These are phyloP conservation scores for Cydia pomonella DNA, from an alignment of 1,140 invertebrate species.

Conservation along the genomic window DNA sequence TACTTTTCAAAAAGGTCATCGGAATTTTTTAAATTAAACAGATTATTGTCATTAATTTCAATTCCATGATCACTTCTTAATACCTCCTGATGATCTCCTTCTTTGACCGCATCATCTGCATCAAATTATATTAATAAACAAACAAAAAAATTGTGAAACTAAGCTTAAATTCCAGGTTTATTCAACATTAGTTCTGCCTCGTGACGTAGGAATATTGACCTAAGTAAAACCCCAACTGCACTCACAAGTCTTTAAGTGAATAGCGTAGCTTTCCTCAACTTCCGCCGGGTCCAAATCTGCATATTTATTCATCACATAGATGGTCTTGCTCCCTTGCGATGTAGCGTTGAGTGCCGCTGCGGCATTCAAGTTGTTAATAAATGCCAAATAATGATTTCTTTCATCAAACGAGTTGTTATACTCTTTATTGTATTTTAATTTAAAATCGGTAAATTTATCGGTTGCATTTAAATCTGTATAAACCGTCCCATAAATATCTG, in stretches of 20 bases:
- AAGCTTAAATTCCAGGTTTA: not conserved
- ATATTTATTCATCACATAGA: conserved; percentile 58
- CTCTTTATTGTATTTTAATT: conserved; percentile 55
- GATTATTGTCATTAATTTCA: conserved; percentile 40
- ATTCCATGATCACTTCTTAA: conserved; percentile 37
- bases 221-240: conserved; percentile 20
- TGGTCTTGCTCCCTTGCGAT: conserved; percentile 42
- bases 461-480: conserved; percentile 44
- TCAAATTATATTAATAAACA: conserved; percentile 11
- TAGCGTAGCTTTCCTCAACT: conserved; percentile 49
- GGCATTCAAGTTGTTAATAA: conserved; percentile 57
- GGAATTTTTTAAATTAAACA: conserved; percentile 53
- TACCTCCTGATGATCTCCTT: conserved; percentile 36
- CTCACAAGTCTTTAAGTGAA: conserved; percentile 54
- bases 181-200: not conserved
- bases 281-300: conserved; percentile 52
- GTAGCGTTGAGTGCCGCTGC: conserved; percentile 49
- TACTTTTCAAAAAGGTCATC: conserved; percentile 47
- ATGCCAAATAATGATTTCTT: conserved; percentile 46
- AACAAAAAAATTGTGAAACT: not conserved
- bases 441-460: conserved; percentile 52
- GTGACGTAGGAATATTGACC: too few relatives aligned
- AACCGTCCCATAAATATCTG: conserved; percentile 3
- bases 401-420: conserved; percentile 50
- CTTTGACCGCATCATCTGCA: conserved; percentile 41